These are phyloP conservation scores for Cataglyphis rosenhaueri DNA, from an alignment of 2,888 invertebrate species.

Conservation along the genomic window DNA sequence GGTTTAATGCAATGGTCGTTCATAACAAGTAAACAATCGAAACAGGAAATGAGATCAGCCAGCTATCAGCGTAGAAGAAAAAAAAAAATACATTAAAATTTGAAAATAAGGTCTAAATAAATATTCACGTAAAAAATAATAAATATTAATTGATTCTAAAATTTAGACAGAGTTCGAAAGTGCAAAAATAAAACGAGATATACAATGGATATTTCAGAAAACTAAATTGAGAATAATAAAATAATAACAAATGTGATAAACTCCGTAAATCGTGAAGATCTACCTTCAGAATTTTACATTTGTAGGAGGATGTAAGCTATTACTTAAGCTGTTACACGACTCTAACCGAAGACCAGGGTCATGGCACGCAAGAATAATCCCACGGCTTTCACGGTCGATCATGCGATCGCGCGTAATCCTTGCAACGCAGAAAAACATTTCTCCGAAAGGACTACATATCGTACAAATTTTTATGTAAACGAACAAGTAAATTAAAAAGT, in stretches of 20 bases:
- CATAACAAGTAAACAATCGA: constrained; percentile 9
- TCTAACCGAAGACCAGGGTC: constrained; percentile 58
- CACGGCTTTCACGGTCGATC: constrained; percentile 55
- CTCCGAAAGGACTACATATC: neutral
- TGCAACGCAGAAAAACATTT: neutral
- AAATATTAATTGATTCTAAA: neutral
- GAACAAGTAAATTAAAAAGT: neutral
- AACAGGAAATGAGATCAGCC: neutral
- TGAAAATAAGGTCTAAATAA: neutral
- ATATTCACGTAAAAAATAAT: neutral
- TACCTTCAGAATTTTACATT: neutral
- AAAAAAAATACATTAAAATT: neutral
- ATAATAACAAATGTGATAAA: neutral
- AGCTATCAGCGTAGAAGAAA: neutral
- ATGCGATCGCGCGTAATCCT: constrained; percentile 15
- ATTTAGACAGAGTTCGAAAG: neutral
- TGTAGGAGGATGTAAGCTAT: constrained; percentile 25
- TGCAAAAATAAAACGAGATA: neutral
- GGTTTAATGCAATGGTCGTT: constrained; percentile 6
- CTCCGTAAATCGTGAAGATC: neutral
- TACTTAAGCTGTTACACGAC: constrained; percentile 44
- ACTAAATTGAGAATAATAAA: neutral
- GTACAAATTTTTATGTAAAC: neutral
- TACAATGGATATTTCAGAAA: neutral
- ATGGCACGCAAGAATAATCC: constrained; percentile 62